phyloP scores from a whole-genome alignment of 2,888 invertebrate genomes.

The Morinoia aosen region DNA sequence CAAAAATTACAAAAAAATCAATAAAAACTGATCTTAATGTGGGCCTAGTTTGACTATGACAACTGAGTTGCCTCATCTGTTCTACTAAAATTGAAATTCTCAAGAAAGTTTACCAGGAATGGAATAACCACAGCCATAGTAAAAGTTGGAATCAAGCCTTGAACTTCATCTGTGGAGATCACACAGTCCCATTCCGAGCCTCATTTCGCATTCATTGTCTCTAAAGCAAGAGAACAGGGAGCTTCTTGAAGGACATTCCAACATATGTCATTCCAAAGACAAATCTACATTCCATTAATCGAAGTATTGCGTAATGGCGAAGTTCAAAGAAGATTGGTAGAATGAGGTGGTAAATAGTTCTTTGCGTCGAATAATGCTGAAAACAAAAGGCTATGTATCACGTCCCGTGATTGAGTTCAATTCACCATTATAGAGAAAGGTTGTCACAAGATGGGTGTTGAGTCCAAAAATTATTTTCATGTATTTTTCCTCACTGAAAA shows the following conservation, averaged over 20 bases:
- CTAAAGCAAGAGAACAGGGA: neutral
- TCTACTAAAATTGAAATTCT: neutral
- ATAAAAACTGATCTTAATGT: no score
- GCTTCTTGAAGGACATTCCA: neutral
- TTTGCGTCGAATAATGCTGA: neutral
- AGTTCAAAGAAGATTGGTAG: neutral
- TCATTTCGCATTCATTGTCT: conserved; percentile 37
- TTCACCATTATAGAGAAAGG: no score
- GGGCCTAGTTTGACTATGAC: neutral
- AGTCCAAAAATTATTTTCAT: no score
- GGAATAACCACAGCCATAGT: neutral
- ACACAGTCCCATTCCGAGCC: conserved; percentile 7
- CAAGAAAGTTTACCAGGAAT: neutral
- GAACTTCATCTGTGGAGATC: neutral
- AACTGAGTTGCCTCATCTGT: neutral
- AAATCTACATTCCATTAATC: neutral
- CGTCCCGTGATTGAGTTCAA: no score
- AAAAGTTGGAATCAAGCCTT: neutral
- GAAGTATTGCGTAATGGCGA: neutral
- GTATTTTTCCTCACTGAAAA: no score
- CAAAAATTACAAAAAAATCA: neutral
- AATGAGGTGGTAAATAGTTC: neutral
- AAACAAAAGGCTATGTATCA: neutral
- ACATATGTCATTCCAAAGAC: neutral
- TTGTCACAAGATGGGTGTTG: no score